Evolutionary conservation across 2,113 vertebrate genomes (phyloP), one percentile per base, ranked within the genome.

Genomic region (Muntiacus muntjak): DNA sequence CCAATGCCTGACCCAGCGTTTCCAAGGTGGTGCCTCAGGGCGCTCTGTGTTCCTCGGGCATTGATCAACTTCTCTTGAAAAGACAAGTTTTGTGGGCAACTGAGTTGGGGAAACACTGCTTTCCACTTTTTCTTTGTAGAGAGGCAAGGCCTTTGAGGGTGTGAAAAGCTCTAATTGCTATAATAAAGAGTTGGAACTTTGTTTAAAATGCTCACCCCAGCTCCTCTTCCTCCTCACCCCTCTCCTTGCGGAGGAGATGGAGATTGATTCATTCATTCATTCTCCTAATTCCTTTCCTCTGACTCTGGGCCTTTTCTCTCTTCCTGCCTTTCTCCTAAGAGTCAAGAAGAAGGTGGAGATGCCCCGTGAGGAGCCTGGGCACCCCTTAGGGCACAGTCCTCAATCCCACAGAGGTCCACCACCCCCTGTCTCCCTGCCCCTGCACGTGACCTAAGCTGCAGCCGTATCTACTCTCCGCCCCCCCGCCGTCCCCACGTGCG

Each of bases 401-500:
- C 25, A 30, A 1, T 50, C 36, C 58, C 54, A 13, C 7, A 5
- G 78, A 78, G n/a, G 90, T 36, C 54, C 25, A 13, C 33, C n/a
- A 4, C 11, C 28, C 57, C 55, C 23, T 0, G 0, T 14, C 33
- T 23, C 15, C 17, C 11, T 30, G 6, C 6, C 52, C n/a, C 47
- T 15, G 15, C 83, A 15, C 43, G 36, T 62, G 86, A 26, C 57
- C 28, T 79, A 21, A 45, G 30, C 92, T 43, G 21, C 4, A 23
- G 96, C 83, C 9, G 1, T 6, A 12, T 12, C 28, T 13, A 14
- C 43, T 54, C 16, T 71, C 50, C 3, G 8, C 28, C 11, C 36
- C 36, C 71, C 14, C 6, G 40, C 71, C 6, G 0, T 23, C 40
- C 26, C 1, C 2, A 40, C 5, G 25, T 3, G 8, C 2, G 74